Percentiles rank a stretch among this genome's conserved stretches.
Evolutionary conservation across 2,797 vertebrate species (phyloP).

Genomic region (Buphagus erythrorhynchus): DNA sequence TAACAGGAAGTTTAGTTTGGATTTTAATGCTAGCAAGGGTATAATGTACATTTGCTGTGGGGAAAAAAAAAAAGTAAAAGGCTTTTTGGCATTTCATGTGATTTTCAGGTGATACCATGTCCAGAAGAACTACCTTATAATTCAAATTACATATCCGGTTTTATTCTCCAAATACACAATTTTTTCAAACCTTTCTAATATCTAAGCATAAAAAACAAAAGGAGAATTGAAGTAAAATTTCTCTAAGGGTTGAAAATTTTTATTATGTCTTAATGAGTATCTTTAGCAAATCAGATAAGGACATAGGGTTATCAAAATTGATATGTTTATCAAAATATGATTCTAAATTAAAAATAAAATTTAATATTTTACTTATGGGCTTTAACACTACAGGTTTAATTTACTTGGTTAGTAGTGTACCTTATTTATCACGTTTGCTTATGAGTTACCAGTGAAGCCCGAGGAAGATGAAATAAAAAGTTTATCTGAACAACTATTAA

Average conservation of each 20-base stretch:
- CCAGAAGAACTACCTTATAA: background rate
- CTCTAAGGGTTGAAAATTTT: background rate
- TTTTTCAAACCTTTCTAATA: background rate
- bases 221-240: background rate
- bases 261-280: background rate
- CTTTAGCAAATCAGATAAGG: background rate
- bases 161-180: background rate
- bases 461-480: background rate
- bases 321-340: background rate
- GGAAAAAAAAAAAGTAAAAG: background rate
- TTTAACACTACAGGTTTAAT: background rate
- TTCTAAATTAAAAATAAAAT: background rate
- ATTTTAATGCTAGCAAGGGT: background rate
- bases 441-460: background rate
- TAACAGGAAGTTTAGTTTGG: constrained; percentile 21
- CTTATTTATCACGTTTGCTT: background rate
- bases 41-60: background rate
- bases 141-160: background rate
- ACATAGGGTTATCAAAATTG: background rate
- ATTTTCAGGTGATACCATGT: background rate
- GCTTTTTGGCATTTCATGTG: background rate
- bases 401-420: background rate
- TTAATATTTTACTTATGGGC: background rate
- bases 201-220: background rate
- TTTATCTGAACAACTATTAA: background rate